Evolutionary conservation across 1,140 invertebrate species (phyloP), one percentile per base, ranked within the genome.

Genomic region (Neelides sp.): DNA sequence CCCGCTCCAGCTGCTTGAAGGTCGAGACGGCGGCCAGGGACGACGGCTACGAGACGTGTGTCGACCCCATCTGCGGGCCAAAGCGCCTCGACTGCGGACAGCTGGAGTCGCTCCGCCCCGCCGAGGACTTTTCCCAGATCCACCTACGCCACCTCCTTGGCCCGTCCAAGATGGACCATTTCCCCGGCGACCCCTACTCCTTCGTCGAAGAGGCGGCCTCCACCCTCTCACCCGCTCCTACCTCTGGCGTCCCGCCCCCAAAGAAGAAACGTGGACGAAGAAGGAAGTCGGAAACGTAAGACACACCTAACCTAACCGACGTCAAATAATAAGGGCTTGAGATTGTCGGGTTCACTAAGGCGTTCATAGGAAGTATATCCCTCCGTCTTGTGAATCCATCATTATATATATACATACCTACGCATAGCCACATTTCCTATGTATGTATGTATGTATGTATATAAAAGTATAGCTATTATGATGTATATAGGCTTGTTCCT

Each of bases 251-350:
- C 65, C 71, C 73, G 54, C 45, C 71, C 72, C 51, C 76, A 77
- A 52, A 80, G n/a, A 85, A 85, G 66, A 86, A 85, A 67, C 69
- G 83, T 23, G 83, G 82, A 7, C 66, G 82, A 23, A 86, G 85
- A 73, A 86, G 85, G 74, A 86, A 85, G 65, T 66, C 74, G 17
- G 74, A 73, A 40, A 71, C 68, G 0, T n/a, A n/a, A n/a, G n/a
- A n/a, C n/a, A n/a, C n/a, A n/a, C n/a, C n/a, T n/a, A n/a, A n/a
- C n/a, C n/a, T n/a, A n/a, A n/a, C n/a, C n/a, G n/a, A n/a, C n/a
- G n/a, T n/a, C n/a, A n/a, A n/a, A n/a, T n/a, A n/a, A n/a, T n/a
- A n/a, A n/a, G n/a, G n/a, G n/a, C n/a, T n/a, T n/a, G n/a, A n/a
- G n/a, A n/a, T n/a, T n/a, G n/a, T n/a, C n/a, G n/a, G n/a, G n/a